These are phyloP conservation scores for Callospermophilus lateralis DNA, from an alignment of 2,113 vertebrate species.

Conservation along the genomic window DNA sequence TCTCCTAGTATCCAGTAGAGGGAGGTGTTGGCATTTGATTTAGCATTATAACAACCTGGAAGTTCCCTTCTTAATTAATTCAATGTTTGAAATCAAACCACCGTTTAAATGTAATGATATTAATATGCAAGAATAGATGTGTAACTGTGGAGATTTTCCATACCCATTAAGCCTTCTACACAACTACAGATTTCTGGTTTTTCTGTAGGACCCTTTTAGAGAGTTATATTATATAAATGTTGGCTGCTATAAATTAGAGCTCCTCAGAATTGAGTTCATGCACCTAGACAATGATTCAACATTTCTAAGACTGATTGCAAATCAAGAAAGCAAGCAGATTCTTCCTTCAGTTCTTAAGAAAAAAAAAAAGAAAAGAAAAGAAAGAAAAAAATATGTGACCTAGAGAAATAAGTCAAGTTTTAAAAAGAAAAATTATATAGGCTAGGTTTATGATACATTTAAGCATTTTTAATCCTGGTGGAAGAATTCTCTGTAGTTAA, in stretches of 20 bases:
- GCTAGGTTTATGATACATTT: constrained; percentile 21
- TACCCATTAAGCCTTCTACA: constrained; percentile 83
- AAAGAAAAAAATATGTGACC: neutral
- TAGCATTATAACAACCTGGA: neutral
- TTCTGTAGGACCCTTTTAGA: constrained; percentile 78
- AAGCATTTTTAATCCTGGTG: constrained; percentile 37
- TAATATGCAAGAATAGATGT: constrained; percentile 81
- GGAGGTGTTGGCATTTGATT: constrained; percentile 86
- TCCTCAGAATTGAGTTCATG: constrained; percentile 72
- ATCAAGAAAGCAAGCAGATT: neutral
- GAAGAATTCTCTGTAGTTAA: neutral
- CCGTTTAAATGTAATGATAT: constrained; percentile 83
- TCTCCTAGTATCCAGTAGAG: constrained; percentile 83
- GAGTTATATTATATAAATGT: constrained; percentile 72
- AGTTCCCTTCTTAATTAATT: constrained; percentile 80
- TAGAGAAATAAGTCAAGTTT: neutral
- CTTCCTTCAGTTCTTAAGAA: constrained; percentile 45
- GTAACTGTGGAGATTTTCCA: constrained; percentile 85
- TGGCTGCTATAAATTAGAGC: constrained; percentile 71
- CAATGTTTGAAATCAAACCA: constrained; percentile 83
- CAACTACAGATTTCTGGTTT: constrained; percentile 80
- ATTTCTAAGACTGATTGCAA: constrained; percentile 76
- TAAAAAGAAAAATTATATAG: constrained; percentile 25
- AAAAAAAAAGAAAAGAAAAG: constrained; percentile 8
- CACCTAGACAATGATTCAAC: constrained; percentile 70